A percentile compares a stretch with the other conserved stretches of the same genome.
Conservation (phyloP, 92 coral and sea anemone genomes). For the Palythoa caribaeorum region DNA sequence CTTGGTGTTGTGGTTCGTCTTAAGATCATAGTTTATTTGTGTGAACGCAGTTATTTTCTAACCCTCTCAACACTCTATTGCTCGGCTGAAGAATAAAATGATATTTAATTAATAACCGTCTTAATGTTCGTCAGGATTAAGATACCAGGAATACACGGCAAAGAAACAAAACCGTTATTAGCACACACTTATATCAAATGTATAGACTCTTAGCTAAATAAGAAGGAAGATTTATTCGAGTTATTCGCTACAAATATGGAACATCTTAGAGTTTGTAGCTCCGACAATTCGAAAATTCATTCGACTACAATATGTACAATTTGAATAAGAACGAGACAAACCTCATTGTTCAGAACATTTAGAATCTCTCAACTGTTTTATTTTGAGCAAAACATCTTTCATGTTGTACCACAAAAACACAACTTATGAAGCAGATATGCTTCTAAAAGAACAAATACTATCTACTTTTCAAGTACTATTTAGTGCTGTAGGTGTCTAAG, state of each 20-base stretch:
- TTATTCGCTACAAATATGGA: slow-evolving; percentile 76
- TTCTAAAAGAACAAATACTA: not conserved
- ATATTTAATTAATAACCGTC: slow-evolving; percentile 83
- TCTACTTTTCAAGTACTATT: slow-evolving; percentile 35
- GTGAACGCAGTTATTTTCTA: slow-evolving; percentile 21
- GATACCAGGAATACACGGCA: slow-evolving; percentile 83
- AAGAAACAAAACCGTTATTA: slow-evolving; percentile 91
- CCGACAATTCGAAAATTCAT: slow-evolving; percentile 54
- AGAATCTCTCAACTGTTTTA: slow-evolving; percentile 28
- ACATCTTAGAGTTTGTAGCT: slow-evolving; percentile 40
- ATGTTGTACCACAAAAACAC: slow-evolving; percentile 40
- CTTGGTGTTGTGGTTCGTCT: not conserved
- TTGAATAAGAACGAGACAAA: slow-evolving; percentile 68
- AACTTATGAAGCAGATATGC: slow-evolving; percentile 45
- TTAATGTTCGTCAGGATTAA: slow-evolving; percentile 85
- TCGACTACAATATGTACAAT: slow-evolving; percentile 55
- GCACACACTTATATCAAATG: slow-evolving; percentile 82
- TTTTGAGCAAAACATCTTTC: not conserved
- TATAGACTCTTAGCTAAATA: slow-evolving; percentile 89
- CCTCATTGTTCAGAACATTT: slow-evolving; percentile 21
- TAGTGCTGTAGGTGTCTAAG: slow-evolving; percentile 4
- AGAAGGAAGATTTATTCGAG: slow-evolving; percentile 82
- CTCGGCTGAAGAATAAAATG: slow-evolving; percentile 64
- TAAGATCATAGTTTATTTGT: slow-evolving; percentile 25
- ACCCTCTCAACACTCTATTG: slow-evolving; percentile 70